Percentiles rank a stretch among this genome's conserved stretches.
phyloP scores from a whole-genome alignment of 2,797 vertebrate genomes.

The Remorina albescens region DNA sequence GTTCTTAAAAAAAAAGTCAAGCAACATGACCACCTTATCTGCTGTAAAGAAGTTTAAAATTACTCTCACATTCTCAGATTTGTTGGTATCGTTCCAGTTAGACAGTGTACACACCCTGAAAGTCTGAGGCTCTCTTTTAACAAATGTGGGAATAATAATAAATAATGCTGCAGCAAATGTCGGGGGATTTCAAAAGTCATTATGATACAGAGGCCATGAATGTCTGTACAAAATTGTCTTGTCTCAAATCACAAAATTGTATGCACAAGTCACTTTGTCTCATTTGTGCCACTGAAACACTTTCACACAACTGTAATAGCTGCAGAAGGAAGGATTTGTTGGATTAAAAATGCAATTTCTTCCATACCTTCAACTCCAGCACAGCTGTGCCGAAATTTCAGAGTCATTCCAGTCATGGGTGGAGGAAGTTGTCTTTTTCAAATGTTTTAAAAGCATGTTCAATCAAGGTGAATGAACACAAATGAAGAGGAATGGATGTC shows the following conservation, averaged over 20 bases:
- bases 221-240: not conserved
- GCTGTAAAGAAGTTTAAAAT: too few relatives aligned
- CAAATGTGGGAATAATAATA: too few relatives aligned
- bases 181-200: not conserved
- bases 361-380: constrained; percentile 23
- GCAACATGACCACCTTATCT: too few relatives aligned
- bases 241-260: not conserved
- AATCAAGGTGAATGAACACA: constrained; percentile 7
- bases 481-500: constrained; percentile 9
- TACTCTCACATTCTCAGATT: too few relatives aligned
- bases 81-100: too few relatives aligned
- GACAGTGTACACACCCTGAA: too few relatives aligned
- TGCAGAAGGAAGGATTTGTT: constrained; percentile 16
- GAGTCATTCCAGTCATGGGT: not conserved
- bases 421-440: constrained; percentile 8
- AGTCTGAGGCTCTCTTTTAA: too few relatives aligned
- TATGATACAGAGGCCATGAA: not conserved
- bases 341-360: constrained; percentile 11
- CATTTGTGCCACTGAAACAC: constrained; percentile 3
- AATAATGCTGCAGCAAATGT: not conserved
- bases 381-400: not conserved
- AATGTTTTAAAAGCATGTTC: not conserved
- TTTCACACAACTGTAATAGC: constrained; percentile 1
- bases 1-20: too few relatives aligned
- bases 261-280: not conserved